phyloP scores from a whole-genome alignment of 2,888 invertebrate genomes.

The Tetranychus truncatus region DNA sequence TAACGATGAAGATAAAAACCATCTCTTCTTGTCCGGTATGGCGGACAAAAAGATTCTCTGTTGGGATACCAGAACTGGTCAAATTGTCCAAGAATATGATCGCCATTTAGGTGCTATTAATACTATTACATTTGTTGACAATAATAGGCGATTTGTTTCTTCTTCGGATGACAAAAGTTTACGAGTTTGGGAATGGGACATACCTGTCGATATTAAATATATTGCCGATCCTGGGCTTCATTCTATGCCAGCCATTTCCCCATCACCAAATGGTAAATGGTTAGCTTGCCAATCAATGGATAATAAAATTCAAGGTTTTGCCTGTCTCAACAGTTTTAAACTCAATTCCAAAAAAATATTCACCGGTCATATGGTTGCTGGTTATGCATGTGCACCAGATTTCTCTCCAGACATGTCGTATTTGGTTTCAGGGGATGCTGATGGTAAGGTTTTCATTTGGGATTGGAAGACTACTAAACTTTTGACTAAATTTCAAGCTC shows the following conservation, averaged over 20 bases:
- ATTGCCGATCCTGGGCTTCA: conserved; percentile 99
- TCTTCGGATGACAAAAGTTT: conserved; percentile 88
- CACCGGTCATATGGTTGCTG: conserved; percentile 96
- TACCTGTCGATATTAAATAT: conserved; percentile 87
- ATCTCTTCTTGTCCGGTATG: conserved; percentile 92
- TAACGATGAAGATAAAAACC: conserved; percentile 89
- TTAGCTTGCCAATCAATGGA: conserved; percentile 97
- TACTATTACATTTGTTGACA: conserved; percentile 96
- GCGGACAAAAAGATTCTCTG: conserved; percentile 99
- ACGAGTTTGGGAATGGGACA: conserved; percentile 89
- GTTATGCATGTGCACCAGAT: conserved; percentile 89
- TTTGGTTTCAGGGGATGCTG: conserved; percentile 90
- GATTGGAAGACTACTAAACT: conserved; percentile 98
- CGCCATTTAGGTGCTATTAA: conserved; percentile 96
- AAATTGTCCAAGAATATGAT: conserved; percentile 94
- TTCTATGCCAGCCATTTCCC: conserved; percentile 88
- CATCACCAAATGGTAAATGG: conserved; percentile 93
- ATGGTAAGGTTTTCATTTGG: conserved; percentile 96
- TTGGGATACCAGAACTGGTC: conserved; percentile 87
- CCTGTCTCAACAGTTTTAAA: conserved; percentile 88
- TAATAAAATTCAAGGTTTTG: conserved; percentile 94
- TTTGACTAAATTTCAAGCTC: conserved; percentile 96
- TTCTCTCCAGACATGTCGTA: conserved; percentile 99
- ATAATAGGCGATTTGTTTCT: conserved; percentile 89
- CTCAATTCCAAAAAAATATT: conserved; percentile 95